Base-by-base conservation (phyloP, 2,797 vertebrate species). In the Sarcoramphus papa region DNA sequence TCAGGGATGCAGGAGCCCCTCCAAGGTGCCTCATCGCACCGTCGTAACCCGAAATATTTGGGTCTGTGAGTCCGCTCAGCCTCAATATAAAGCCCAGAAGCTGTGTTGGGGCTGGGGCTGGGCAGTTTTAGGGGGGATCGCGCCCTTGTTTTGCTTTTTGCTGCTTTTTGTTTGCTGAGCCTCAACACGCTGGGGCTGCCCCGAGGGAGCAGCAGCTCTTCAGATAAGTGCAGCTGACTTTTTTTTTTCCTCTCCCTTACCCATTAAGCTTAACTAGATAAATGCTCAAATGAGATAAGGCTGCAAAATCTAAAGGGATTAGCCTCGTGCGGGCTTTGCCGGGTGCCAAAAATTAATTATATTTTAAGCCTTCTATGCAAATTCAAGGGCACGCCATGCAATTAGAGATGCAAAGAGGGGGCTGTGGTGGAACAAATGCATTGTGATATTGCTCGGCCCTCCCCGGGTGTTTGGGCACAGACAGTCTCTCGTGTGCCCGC, bases 281-380 rank as follows among this genome's bases (percentile, higher is more conserved):
- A 97, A 94, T 2, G 3, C 85, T 78, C 65, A 17, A 33, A 62
- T 3, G 62, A 86, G 95, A 94, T 92, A 93, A 95, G 60, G 69
- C 93, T 50, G 18, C 25, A 30, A 9, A 81, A 28, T 59, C 92
- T 64, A 13, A 68, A 72, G 92, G 93, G 92, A 94, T 94, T 81
- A 84, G 83, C 94, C 56, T 79, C 12, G 5, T 13, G 91, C 2
- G 0, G 92, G 92, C 81, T 57, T 43, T 69, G 86, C 73, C 27
- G 37, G 72, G 65, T 86, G 93, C 94, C 92, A 81, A 78, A 60
- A 86, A 94, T 96, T 95, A 88, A 95, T 96, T 94, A 24, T 57
- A n/a, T 92, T 94, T 93, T 33, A 69, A 93, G 76, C 57, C 51
- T 48, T 17, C 35, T 67, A 83, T 93, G 92, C 85, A 90, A 95